A percentile compares a stretch with the other conserved stretches of the same genome.
phyloP scores from a whole-genome alignment of 2,888 invertebrate genomes.

The Diabrotica balteata region DNA sequence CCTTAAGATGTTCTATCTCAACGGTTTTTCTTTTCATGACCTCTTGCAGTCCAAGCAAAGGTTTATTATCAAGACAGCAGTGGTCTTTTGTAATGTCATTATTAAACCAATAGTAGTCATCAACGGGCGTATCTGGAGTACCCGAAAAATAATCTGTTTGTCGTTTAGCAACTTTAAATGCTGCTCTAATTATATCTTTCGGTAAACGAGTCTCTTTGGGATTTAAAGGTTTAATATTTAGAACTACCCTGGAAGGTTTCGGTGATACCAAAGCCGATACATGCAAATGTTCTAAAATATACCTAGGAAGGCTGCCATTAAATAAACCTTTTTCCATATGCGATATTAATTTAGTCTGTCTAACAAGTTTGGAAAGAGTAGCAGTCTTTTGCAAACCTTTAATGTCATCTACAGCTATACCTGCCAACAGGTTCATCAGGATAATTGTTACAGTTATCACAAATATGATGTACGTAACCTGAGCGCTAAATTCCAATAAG shows the following conservation, averaged over 20 bases:
- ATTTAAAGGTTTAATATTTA: slow-evolving; percentile 84
- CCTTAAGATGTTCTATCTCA: slow-evolving; percentile 69
- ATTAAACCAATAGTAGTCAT: slow-evolving; percentile 28
- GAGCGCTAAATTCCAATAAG: slow-evolving; percentile 79
- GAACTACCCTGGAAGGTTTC: slow-evolving; percentile 80
- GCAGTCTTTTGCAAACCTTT: slow-evolving; percentile 86
- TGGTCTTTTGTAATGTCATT: slow-evolving; percentile 21
- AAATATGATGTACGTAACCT: slow-evolving; percentile 81
- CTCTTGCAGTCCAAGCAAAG: slow-evolving; percentile 66
- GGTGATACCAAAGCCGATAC: slow-evolving; percentile 82
- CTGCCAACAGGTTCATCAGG: slow-evolving; percentile 84
- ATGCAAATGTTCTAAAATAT: slow-evolving; percentile 75
- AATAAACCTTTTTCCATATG: slow-evolving; percentile 84
- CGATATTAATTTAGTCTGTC: slow-evolving; percentile 84
- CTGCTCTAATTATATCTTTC: slow-evolving; percentile 78
- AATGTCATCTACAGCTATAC: slow-evolving; percentile 88
- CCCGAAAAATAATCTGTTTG: slow-evolving; percentile 50
- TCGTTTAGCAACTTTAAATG: slow-evolving; percentile 81
- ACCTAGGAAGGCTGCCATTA: slow-evolving; percentile 79
- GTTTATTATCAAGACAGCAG: slow-evolving; percentile 51
- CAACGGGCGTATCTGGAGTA: slow-evolving; percentile 18
- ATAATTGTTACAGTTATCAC: slow-evolving; percentile 85
- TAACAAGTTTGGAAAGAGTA: slow-evolving; percentile 80
- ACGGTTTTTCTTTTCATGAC: slow-evolving; percentile 74
- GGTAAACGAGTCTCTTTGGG: slow-evolving; percentile 83